Percentiles rank a stretch among this genome's conserved stretches.
phyloP scores from a whole-genome alignment of 23 tunicate species.

The Styela clava region DNA sequence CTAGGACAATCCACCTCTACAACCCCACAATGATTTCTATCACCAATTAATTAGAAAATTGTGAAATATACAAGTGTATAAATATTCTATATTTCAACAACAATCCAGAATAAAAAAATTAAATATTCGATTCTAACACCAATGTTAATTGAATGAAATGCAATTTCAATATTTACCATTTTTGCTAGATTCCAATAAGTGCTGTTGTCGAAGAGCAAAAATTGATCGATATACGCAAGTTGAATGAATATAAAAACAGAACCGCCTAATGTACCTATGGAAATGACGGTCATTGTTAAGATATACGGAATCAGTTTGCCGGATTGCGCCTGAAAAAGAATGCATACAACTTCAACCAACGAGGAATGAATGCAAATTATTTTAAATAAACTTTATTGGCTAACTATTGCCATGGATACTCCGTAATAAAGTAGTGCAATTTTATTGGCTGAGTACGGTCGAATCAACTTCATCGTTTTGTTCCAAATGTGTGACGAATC shows the following conservation, averaged over 20 bases:
- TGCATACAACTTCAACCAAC: too few species aligned
- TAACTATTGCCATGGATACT: too few species aligned
- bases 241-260: constrained; percentile 63
- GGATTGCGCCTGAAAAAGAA: constrained; percentile 45
- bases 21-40: background rate
- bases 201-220: constrained; percentile 64
- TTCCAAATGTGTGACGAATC: too few species aligned
- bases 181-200: constrained; percentile 77
- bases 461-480: too few species aligned
- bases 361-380: too few species aligned
- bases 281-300: constrained; percentile 33
- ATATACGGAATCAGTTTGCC: constrained; percentile 45
- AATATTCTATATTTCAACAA: background rate
- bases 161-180: constrained; percentile 36
- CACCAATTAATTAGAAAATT: background rate
- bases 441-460: too few species aligned
- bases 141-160: background rate
- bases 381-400: too few species aligned
- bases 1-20: background rate
- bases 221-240: constrained; percentile 53
- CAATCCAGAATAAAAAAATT: background rate
- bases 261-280: constrained; percentile 36
- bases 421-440: too few species aligned
- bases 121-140: background rate
- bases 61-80: background rate